Evolutionary conservation across 1,140 invertebrate genomes (phyloP), one percentile per base, ranked within the genome.

Genomic region (Calliopsis andreniformis): DNA sequence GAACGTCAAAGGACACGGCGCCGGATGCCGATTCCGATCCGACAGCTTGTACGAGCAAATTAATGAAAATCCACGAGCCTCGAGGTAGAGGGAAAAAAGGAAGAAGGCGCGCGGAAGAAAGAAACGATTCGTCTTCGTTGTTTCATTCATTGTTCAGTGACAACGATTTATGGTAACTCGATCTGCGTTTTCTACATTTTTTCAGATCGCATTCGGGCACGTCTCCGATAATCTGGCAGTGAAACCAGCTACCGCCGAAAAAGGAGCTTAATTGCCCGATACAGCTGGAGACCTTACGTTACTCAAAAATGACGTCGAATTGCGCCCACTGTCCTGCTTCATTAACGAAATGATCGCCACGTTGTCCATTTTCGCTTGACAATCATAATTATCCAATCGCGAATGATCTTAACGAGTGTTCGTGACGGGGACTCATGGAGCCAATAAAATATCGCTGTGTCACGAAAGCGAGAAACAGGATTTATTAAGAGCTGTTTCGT

Each of bases 1-100:
- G 55, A 78, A 49, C 81, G 79, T 82, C 79, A 83, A 82, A 83
- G 82, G 82, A 83, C 61, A 64, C 80, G 66, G 62, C 80, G 53
- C 49, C 63, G 68, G 53, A 82, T 78, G 81, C 82, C 76, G 80
- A 79, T 79, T 67, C 70, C 80, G 58, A 76, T 79, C 76, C 75
- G 79, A 70, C 68, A 64, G 47, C 56, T 79, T 53, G 80, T 73
- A 70, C 59, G 47, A 79, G 76, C 63, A 82, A 83, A 83, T 79
- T 83, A 82, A 82, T 82, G 82, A 82, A 83, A 83, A 83, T 79
- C 64, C 70, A 43, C 51, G 55, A 14, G 59, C 43, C 56, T 42
- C n/a, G 68, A 53, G 56, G 73, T 32, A 62, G 53, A 39, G 23
- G 14, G 18, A 39, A 25, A 30, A 42, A 53, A 20, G 12, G 32